phyloP scores from a whole-genome alignment of 2,797 vertebrate genomes.

The Sarcoramphus papa region DNA sequence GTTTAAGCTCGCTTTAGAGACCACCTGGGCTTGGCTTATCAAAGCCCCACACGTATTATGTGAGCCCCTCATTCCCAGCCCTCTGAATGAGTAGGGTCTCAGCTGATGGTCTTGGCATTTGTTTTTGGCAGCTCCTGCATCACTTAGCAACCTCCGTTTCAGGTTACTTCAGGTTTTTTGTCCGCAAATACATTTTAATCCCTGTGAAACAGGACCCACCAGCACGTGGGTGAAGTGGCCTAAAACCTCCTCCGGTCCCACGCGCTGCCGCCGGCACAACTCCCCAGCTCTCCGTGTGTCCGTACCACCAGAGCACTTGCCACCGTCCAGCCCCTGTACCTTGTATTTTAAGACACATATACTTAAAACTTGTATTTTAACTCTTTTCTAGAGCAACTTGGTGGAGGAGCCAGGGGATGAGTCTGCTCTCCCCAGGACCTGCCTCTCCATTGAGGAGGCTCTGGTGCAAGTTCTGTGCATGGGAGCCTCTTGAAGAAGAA shows the following conservation, averaged over 20 bases:
- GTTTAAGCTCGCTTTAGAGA: neutral
- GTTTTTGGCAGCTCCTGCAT: neutral
- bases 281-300: neutral
- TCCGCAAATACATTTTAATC: neutral
- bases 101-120: neutral
- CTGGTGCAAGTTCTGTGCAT: rapidly evolving
- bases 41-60: rapidly evolving
- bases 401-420: neutral
- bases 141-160: neutral
- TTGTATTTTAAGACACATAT: neutral
- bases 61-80: neutral
- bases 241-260: neutral
- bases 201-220: neutral
- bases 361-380: neutral
- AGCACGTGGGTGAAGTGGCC: neutral
- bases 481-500: neutral
- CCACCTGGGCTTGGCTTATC: neutral
- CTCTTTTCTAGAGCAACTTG: neutral
- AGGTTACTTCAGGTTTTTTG: neutral
- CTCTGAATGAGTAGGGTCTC: neutral
- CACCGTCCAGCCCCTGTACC: neutral
- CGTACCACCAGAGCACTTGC: neutral
- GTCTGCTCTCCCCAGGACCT: neutral
- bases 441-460: neutral
- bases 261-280: rapidly evolving